A percentile compares a stretch with the other conserved stretches of the same genome.
phyloP scores from a whole-genome alignment of 2,888 invertebrate genomes.

The Dascillus cervinus region DNA sequence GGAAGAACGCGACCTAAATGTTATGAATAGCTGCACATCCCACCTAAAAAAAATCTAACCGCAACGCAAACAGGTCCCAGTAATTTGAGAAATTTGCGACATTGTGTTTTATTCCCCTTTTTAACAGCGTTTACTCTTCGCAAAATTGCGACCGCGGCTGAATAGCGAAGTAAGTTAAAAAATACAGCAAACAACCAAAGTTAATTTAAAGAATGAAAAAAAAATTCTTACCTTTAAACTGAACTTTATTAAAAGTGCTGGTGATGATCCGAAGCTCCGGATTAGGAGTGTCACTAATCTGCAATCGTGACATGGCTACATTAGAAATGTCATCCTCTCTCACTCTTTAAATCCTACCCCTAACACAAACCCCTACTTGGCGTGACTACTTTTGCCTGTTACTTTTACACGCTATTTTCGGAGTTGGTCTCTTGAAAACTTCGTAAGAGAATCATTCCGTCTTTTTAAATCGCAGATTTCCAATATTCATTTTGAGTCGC shows the following conservation, averaged over 20 bases:
- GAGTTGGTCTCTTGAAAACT: slow-evolving; percentile 2
- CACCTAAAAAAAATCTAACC: no score
- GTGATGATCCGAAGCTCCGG: slow-evolving; percentile 80
- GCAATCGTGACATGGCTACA: slow-evolving; percentile 33
- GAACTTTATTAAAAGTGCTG: slow-evolving; percentile 79
- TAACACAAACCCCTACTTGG: slow-evolving; percentile 33
- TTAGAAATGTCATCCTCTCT: slow-evolving; percentile 17
- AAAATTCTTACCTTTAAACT: slow-evolving; percentile 71
- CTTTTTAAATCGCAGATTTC: no score
- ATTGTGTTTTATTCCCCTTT: no score
- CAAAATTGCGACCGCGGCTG: no score
- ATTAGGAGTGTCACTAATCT: slow-evolving; percentile 84
- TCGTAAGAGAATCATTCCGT: no score
- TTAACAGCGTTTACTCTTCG: no score
- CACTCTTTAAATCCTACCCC: slow-evolving; percentile 16
- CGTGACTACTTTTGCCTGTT: slow-evolving; percentile 36
- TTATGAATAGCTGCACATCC: no score
- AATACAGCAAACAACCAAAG: not conserved
- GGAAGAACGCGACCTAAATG: no score
- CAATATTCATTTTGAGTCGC: no score
- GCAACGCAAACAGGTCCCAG: no score
- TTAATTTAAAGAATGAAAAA: not conserved
- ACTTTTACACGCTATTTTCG: slow-evolving; percentile 18
- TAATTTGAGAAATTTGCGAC: no score
- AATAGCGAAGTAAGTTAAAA: no score